A percentile compares a stretch with the other conserved stretches of the same genome.
These are phyloP conservation scores for Caenorhabditis sp. DNA, from an alignment of 2,888 invertebrate genomes.

Conservation along the genomic window DNA sequence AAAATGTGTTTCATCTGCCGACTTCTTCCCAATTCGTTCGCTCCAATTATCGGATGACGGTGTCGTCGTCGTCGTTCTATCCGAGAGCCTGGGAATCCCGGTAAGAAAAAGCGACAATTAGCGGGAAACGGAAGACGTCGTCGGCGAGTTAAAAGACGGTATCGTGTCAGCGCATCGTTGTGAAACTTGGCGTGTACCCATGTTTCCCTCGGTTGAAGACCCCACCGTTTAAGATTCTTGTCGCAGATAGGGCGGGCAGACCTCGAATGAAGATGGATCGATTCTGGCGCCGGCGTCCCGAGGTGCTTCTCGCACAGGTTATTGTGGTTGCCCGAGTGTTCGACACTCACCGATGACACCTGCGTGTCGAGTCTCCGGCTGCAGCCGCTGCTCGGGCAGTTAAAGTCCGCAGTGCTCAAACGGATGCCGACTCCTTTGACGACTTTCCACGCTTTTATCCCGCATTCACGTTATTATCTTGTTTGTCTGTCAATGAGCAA, in stretches of 20 bases:
- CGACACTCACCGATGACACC: conserved; percentile 28
- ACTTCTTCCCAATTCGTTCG: background rate
- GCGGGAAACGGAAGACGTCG: conserved; percentile 27
- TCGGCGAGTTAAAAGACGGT: conserved; percentile 52
- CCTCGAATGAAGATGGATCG: conserved; percentile 58
- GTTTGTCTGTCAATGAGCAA: conserved; percentile 8
- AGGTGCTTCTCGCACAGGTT: conserved; percentile 37
- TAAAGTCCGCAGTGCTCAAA: conserved; percentile 39
- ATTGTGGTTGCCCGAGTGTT: conserved; percentile 31
- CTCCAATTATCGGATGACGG: conserved; percentile 38
- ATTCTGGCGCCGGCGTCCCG: conserved; percentile 31
- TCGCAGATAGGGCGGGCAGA: conserved; percentile 39
- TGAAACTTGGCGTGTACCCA: conserved; percentile 51
- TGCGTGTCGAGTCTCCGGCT: conserved; percentile 17
- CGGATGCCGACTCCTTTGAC: conserved; percentile 34
- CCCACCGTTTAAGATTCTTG: conserved; percentile 54
- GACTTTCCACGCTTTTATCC: conserved; percentile 21
- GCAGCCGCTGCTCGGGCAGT: conserved; percentile 18
- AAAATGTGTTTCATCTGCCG: background rate
- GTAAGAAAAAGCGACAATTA: conserved; percentile 37
- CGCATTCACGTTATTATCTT: conserved; percentile 27
- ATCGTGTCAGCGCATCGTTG: conserved; percentile 51
- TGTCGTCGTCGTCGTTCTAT: conserved; percentile 1
- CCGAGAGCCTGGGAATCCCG: conserved; percentile 29
- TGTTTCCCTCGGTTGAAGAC: conserved; percentile 47